phyloP scores from a whole-genome alignment of 1,140 invertebrate genomes.

The Drosophila busckii region DNA sequence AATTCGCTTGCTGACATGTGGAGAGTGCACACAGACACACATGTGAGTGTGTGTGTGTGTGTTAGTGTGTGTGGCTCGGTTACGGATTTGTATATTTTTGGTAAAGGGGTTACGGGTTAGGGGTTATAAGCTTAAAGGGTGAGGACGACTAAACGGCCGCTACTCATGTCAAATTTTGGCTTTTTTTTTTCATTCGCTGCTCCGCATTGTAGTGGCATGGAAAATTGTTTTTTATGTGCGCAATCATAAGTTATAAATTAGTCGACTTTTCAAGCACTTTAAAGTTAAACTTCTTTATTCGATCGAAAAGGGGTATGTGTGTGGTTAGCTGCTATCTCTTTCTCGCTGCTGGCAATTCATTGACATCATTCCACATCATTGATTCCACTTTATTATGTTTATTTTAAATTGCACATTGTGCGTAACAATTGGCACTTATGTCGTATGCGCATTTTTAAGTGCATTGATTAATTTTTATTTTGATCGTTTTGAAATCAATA shows the following conservation, averaged over 20 bases:
- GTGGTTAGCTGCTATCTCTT: constrained; percentile 8
- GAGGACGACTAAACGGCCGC: constrained; percentile 57
- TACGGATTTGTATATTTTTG: constrained; percentile 4
- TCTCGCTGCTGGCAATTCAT: background rate
- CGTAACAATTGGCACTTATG: constrained; percentile 51
- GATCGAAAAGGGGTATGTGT: constrained; percentile 35
- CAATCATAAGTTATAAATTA: constrained; percentile 76
- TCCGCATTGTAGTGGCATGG: constrained; percentile 78
- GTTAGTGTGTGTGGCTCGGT: background rate
- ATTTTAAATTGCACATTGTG: constrained; percentile 31
- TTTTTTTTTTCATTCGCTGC: too few species aligned
- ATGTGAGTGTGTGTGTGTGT: constrained; percentile 13
- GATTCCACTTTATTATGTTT: constrained; percentile 25
- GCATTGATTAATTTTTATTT: constrained; percentile 77
- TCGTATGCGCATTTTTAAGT: constrained; percentile 51
- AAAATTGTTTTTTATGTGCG: constrained; percentile 77
- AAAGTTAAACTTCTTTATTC: too few species aligned
- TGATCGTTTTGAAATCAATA: constrained; percentile 72
- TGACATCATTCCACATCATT: constrained; percentile 61
- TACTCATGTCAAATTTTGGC: constrained; percentile 78
- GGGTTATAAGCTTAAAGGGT: constrained; percentile 37
- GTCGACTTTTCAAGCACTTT: constrained; percentile 60
- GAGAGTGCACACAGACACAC: constrained; percentile 32
- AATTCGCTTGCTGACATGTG: constrained; percentile 79
- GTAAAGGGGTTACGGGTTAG: constrained; percentile 44